These are phyloP conservation scores for Python bivittatus DNA, from an alignment of 2,113 vertebrate genomes.

Conservation along the genomic window DNA sequence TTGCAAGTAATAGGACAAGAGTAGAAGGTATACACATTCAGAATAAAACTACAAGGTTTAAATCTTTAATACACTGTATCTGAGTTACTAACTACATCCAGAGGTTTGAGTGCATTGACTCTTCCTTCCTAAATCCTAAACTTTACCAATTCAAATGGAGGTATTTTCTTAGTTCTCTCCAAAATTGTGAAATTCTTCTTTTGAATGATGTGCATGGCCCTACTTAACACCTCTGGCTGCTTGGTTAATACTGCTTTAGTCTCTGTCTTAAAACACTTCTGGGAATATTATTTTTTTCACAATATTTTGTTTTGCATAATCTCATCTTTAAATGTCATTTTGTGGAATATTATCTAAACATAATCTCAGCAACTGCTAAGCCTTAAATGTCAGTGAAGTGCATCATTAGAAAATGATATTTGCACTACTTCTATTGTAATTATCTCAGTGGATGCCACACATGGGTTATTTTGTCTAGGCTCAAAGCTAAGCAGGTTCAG, in stretches of 20 bases:
- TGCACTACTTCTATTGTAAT: background rate
- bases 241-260: background rate
- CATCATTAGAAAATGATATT: background rate
- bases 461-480: background rate
- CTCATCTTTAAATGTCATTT: background rate
- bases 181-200: background rate
- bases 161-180: background rate
- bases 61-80: too few species aligned
- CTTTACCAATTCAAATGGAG: background rate
- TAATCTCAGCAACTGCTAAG: background rate
- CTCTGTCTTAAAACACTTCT: background rate
- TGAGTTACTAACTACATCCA: too few species aligned
- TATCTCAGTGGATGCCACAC: background rate
- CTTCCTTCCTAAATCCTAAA: too few species aligned
- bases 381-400: background rate
- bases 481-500: background rate
- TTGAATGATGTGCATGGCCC: background rate
- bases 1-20: too few species aligned
- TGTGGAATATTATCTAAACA: background rate
- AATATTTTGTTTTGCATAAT: rapidly evolving
- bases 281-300: rapidly evolving
- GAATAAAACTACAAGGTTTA: too few species aligned
- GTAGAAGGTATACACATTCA: too few species aligned
- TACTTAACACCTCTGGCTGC: background rate
- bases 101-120: too few species aligned